Base-by-base conservation (phyloP, 2,888 invertebrate genomes). In the Metopia argyrocephala region DNA sequence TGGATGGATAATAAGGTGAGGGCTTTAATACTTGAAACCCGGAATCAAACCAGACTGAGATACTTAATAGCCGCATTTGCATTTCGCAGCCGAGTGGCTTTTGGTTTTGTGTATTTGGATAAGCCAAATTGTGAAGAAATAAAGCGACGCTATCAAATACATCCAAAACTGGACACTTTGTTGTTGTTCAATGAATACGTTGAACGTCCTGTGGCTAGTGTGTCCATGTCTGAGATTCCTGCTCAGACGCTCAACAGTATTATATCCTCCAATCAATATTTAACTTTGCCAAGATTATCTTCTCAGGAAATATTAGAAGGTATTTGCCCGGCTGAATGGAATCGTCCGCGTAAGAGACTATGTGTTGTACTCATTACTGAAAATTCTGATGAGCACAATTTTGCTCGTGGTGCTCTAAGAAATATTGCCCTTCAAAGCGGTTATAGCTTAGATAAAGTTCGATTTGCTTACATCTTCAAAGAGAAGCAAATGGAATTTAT, bases 1-100 rank as follows among this genome's bases (percentile, higher is more conserved):
- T 98, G 98, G 95, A 93, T 93, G 79, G 98, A 98, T 91, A 98
- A 98, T 90, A 93, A 94, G 89, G 96, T 98, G 52, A 93, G 98
- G 83, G 97, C 96, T 31, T 91, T 98, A 73, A 94, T 98, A 86
- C 96, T 98, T 90, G 95, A 96, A 87, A 95, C 95, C 79, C 92
- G 94, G 78, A 93, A 92, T 82, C 93, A 93, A 12, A 94, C 96
- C 70, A 93, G 97, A 66, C 92, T 98, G 71, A 92, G 98, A 83
- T 98, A 98, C 91, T 92, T 98, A 83, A 93, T 97, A 82, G 94
- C 96, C 82, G 97, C 98, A 45, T 97, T 94, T 91, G 94, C 95
- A 89, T 96, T 96, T 89, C 93, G 95, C 85, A 95, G 96, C 86
- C 92, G 96, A 83, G 95, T 98, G 54, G 94, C 95, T 57, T 97